These are phyloP conservation scores for Megalops cyprinoides DNA, from an alignment of 2,797 vertebrate species.

Conservation along the genomic window DNA sequence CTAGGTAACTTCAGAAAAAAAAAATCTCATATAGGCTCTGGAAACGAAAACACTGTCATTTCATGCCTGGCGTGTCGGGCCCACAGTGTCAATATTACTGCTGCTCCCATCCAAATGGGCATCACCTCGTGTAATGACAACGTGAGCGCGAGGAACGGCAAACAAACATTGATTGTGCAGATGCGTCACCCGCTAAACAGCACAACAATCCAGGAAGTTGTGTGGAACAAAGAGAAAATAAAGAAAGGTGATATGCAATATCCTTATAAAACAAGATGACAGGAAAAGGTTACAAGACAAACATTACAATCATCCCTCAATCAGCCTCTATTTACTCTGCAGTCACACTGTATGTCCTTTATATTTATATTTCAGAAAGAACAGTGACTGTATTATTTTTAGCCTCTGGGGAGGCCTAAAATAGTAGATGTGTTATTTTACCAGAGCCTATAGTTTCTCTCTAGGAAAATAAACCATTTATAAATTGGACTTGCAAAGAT, in stretches of 20 bases:
- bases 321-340: neutral
- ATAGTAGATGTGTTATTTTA: no score
- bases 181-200: slow-evolving; percentile 13
- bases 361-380: neutral
- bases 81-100: slow-evolving; percentile 3
- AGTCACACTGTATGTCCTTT: no score
- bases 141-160: neutral
- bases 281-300: neutral
- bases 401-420: neutral
- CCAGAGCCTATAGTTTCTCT: no score
- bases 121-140: slow-evolving; percentile 4
- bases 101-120: neutral
- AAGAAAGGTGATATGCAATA: neutral
- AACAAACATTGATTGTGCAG: slow-evolving; percentile 16
- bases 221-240: neutral
- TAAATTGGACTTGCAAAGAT: no score
- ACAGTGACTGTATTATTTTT: neutral
- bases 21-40: slow-evolving; percentile 6
- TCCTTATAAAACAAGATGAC: neutral
- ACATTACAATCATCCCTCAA: neutral
- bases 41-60: slow-evolving; percentile 18
- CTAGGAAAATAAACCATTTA: no score
- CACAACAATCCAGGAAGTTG: neutral
- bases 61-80: slow-evolving; percentile 6
- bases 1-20: slow-evolving; percentile 13